Evolutionary conservation across 2,113 vertebrate genomes (phyloP), one percentile per base, ranked within the genome.

Genomic region (Catharus fuscescens): DNA sequence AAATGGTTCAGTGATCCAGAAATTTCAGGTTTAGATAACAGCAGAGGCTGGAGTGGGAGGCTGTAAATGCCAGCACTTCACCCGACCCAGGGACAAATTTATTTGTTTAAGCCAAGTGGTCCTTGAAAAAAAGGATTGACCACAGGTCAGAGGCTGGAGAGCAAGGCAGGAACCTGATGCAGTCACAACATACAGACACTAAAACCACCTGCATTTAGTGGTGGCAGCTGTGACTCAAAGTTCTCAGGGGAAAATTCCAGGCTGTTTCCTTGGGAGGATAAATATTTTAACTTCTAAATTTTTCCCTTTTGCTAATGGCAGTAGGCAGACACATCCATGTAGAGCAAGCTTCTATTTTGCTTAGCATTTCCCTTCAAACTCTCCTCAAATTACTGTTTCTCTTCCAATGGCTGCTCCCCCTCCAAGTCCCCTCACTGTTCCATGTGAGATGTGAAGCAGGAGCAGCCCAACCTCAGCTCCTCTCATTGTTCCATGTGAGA

Each of bases 41-140:
- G 74, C 52, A 92, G 62, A 83, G 53, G 23, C 34, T 82, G 54
- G 59, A 77, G 44, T 6, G 31, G 15, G 56, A 80, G 79, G 77
- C 50, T 78, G 28, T 31, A 45, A 73, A 95, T 59, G 60, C n/a
- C 3, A 2, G 54, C 50, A 20, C 31, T 50, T 80, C 71, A n/a
- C 18, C 64, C 3, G 2, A 25, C 40, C 44, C 67, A 24, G 38
- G 54, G 28, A 4, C 19, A 57, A 12, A 3, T 36, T 79, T 29
- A 60, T 52, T 56, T 53, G 44, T 31, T 81, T 31, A 40, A 71
- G 69, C 42, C 74, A 59, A 92, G 54, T 8, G n/a, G 9, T 45
- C 71, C 45, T 6, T 66, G 54, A 76, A 61, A 48, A 80, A 61
- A 0, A 2, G n/a, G 34, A 45, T 0, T 1, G 0, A 50, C 15